Evolutionary conservation across 1,140 invertebrate species (phyloP).

Genomic region (Epicauta chinensis): DNA sequence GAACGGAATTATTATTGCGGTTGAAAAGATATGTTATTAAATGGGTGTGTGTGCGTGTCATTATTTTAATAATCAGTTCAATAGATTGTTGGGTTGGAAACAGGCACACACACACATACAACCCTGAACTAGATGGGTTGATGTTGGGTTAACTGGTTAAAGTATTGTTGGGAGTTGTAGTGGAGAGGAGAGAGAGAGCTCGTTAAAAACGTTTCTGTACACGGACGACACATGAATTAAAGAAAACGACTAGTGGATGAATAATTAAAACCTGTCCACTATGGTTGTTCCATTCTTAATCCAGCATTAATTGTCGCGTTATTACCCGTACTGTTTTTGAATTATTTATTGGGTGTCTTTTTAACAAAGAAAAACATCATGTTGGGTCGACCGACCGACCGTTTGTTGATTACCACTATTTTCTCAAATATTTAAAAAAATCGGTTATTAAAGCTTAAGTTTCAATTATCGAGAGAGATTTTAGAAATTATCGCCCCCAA

Average conservation of each 20-base stretch:
- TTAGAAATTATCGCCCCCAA: too few relatives aligned
- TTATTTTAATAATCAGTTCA: slow-evolving; percentile 32
- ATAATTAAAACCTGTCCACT: slow-evolving; percentile 28
- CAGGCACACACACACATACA: too few relatives aligned
- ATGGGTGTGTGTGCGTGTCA: slow-evolving; percentile 28
- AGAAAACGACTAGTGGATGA: slow-evolving; percentile 16
- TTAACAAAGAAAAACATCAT: slow-evolving; percentile 2
- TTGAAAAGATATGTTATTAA: slow-evolving; percentile 27
- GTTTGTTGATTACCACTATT: too few relatives aligned
- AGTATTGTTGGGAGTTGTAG: too few relatives aligned
- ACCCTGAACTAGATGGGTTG: not conserved
- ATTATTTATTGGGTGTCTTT: slow-evolving; percentile 12
- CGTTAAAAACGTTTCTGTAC: slow-evolving; percentile 1
- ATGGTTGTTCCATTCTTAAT: slow-evolving; percentile 9
- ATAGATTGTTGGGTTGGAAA: slow-evolving; percentile 8
- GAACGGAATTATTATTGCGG: slow-evolving; percentile 16
- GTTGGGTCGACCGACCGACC: too few relatives aligned
- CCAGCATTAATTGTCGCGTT: slow-evolving; percentile 13
- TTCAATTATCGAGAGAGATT: too few relatives aligned
- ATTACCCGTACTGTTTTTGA: slow-evolving; percentile 2
- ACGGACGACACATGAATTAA: slow-evolving; percentile 18
- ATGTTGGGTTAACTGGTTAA: too few relatives aligned
- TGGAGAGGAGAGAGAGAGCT: not conserved
- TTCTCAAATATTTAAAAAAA: too few relatives aligned
- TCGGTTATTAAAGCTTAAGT: too few relatives aligned